Evolutionary conservation across 2,797 vertebrate species (phyloP), one percentile per base, ranked within the genome.

Genomic region (Propithecus deckenii): DNA sequence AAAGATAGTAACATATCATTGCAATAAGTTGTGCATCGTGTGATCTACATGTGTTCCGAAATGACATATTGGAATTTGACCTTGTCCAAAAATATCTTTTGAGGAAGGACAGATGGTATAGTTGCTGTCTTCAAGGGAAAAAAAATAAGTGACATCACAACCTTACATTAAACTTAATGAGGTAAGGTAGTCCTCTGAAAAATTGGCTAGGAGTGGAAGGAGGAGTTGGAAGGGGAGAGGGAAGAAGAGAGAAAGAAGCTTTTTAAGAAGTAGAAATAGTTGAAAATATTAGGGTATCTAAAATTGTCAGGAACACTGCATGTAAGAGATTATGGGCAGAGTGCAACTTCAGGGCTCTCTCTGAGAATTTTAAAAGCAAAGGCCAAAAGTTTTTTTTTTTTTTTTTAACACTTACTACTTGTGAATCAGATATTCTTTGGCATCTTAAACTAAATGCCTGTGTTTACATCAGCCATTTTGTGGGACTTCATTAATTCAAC

Each of bases 51-150:
- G 88, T 69, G 13, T 81, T 93, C 79, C 38, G 76, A 87, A 97
- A 52, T 91, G 55, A 90, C 48, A 50, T 96, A 52, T 92, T 95
- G 59, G 92, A 80, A 48, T 96, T 95, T 91, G 38, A 10, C 91
- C 15, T 30, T 41, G 84, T 71, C 57, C 17, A 59, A 86, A 95
- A 96, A 43, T 43, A 65, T 72, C 55, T 88, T 96, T 91, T 91
- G 83, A 81, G 38, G 71, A 90, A 86, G 85, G 25, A 83, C 46
- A 57, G 9, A 89, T 84, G 43, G 22, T 59, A 71, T 61, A 91
- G 32, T n/a, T 93, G 18, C 65, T 89, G 5, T 95, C 30, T 81
- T 94, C 32, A 89, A 90, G 46, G 43, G 32, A 4, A 67, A 78
- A 59, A 71, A 71, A 71, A 10, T 20, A 72, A 84, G 32, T 46